A percentile compares a stretch with the other conserved stretches of the same genome.
Evolutionary conservation across 2,113 vertebrate species (phyloP).

Genomic region (Ochotona curzoniae): DNA sequence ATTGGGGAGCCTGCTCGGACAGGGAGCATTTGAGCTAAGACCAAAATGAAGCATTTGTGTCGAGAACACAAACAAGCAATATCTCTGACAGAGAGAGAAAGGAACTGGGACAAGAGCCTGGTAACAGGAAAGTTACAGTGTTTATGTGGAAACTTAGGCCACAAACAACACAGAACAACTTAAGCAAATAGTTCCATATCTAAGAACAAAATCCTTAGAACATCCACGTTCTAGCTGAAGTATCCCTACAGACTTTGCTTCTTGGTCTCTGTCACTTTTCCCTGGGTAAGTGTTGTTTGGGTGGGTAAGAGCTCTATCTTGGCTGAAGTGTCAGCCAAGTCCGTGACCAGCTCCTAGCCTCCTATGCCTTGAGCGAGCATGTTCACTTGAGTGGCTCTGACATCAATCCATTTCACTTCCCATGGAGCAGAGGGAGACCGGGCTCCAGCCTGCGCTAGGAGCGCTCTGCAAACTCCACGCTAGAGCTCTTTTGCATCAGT

Average conservation of each 20-base stretch:
- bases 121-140: not conserved
- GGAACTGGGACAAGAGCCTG: not conserved
- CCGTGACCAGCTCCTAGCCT: slow-evolving; percentile 42
- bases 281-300: not conserved
- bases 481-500: slow-evolving; percentile 64
- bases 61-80: not conserved
- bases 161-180: slow-evolving; percentile 21
- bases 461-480: slow-evolving; percentile 68
- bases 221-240: not conserved
- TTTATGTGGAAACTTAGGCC: slow-evolving; percentile 7
- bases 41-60: not conserved
- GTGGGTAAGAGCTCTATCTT: not conserved
- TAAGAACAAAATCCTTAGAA: slow-evolving; percentile 6
- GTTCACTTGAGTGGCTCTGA: slow-evolving; percentile 71
- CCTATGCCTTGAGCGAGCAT: slow-evolving; percentile 53
- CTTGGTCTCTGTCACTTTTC: not conserved
- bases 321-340: not conserved
- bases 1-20: not conserved
- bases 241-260: not conserved
- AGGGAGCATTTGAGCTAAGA: not conserved
- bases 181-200: slow-evolving; percentile 24
- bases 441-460: slow-evolving; percentile 27
- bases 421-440: slow-evolving; percentile 47
- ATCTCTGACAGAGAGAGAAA: not conserved
- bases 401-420: slow-evolving; percentile 80